Conservation (phyloP, 1,140 invertebrate genomes). For the Globodera rostochiensis region DNA sequence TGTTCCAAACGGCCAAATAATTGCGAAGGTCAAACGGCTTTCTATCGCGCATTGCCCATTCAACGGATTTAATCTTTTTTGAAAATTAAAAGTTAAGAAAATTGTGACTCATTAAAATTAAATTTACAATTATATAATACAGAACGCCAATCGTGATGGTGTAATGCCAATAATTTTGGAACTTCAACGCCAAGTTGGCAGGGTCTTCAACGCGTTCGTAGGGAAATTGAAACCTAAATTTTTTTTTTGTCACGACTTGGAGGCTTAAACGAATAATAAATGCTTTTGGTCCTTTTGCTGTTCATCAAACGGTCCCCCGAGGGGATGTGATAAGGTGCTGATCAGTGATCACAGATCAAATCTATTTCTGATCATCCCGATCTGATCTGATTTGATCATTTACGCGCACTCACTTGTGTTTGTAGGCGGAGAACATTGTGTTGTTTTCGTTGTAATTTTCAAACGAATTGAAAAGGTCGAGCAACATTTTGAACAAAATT, state of each 20-base stretch:
- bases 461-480: constrained; percentile 47
- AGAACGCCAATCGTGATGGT: constrained; percentile 62
- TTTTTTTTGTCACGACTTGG: too few relatives aligned
- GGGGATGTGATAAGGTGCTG: too few relatives aligned
- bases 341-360: too few relatives aligned
- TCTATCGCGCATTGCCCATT: constrained; percentile 78
- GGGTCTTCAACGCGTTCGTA: constrained; percentile 46
- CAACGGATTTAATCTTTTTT: constrained; percentile 37
- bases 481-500: not conserved
- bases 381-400: too few relatives aligned
- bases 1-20: constrained; percentile 85
- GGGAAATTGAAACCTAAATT: constrained; percentile 47
- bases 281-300: too few relatives aligned
- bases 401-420: constrained; percentile 47
- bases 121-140: constrained; percentile 48
- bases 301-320: too few relatives aligned
- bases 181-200: constrained; percentile 49
- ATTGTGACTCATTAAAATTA: not conserved
- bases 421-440: constrained; percentile 48
- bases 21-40: constrained; percentile 82
- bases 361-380: too few relatives aligned
- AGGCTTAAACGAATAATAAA: too few relatives aligned
- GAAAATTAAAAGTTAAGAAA: not conserved
- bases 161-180: constrained; percentile 63
- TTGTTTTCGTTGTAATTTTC: constrained; percentile 50